phyloP scores from a whole-genome alignment of 2,888 invertebrate genomes.

The Cepaea hortensis region DNA sequence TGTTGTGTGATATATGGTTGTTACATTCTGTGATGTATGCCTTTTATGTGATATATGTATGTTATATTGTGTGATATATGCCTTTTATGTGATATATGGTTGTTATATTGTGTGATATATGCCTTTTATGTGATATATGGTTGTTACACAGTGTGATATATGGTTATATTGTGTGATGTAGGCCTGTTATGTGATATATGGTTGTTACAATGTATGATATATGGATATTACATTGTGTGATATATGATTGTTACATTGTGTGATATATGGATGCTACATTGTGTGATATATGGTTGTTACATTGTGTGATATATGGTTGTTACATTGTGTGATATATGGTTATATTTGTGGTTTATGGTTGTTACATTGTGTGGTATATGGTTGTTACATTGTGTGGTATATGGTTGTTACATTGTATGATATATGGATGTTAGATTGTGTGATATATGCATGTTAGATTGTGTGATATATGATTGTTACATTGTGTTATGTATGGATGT shows the following conservation, averaged over 20 bases:
- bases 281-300: background rate
- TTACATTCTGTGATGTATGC: background rate
- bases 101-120: background rate
- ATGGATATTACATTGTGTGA: background rate
- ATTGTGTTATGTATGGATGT: background rate
- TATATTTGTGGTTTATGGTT: background rate
- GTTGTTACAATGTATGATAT: background rate
- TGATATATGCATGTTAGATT: background rate
- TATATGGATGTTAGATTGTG: background rate
- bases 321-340: background rate
- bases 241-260: background rate
- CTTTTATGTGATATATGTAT: background rate
- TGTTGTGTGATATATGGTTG: background rate
- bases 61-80: background rate
- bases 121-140: background rate
- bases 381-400: background rate
- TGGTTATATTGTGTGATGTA: background rate
- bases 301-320: background rate
- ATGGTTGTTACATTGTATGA: background rate
- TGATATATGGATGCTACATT: background rate
- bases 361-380: background rate
- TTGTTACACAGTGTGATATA: slow-evolving; percentile 84
- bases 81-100: background rate
- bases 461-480: background rate
- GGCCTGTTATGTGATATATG: background rate